phyloP scores from a whole-genome alignment of 2,797 vertebrate species.

The Harpagifer antarcticus region DNA sequence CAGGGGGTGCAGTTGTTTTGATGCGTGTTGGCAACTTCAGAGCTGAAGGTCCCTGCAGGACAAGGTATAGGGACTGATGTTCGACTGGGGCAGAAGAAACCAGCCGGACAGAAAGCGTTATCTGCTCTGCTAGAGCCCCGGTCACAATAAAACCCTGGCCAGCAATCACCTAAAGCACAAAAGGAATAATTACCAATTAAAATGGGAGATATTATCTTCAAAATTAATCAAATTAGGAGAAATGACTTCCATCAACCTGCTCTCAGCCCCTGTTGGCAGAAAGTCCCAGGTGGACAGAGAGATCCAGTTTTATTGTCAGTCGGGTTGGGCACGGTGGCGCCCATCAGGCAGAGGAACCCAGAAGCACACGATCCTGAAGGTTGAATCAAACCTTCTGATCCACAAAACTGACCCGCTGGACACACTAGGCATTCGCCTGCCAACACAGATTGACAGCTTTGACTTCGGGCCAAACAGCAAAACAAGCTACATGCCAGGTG shows the following conservation, averaged over 20 bases:
- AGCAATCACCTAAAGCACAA: slow-evolving; percentile 81
- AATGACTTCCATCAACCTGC: slow-evolving; percentile 72
- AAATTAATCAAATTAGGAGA: neutral
- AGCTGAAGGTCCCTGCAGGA: slow-evolving; percentile 85
- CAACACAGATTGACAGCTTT: slow-evolving; percentile 55
- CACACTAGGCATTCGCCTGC: slow-evolving; percentile 85
- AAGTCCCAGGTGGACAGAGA: slow-evolving; percentile 81
- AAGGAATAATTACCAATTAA: neutral
- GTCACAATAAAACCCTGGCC: slow-evolving; percentile 87
- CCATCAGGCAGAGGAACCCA: slow-evolving; percentile 84
- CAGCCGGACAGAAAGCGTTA: slow-evolving; percentile 82
- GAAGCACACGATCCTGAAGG: slow-evolving; percentile 83
- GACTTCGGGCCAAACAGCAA: slow-evolving; percentile 32
- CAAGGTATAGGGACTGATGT: slow-evolving; percentile 82
- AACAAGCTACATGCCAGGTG: slow-evolving; percentile 36
- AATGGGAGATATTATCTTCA: neutral
- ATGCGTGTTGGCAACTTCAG: slow-evolving; percentile 77
- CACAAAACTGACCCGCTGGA: slow-evolving; percentile 85
- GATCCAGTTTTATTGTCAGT: slow-evolving; percentile 84
- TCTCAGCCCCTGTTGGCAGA: slow-evolving; percentile 79
- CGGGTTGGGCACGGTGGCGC: slow-evolving; percentile 83
- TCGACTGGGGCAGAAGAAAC: slow-evolving; percentile 88
- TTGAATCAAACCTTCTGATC: slow-evolving; percentile 81
- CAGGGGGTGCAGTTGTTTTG: slow-evolving; percentile 87
- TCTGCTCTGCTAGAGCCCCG: slow-evolving; percentile 85